phyloP scores from a whole-genome alignment of 1,140 invertebrate genomes.

The Drosophila ohnishii region DNA sequence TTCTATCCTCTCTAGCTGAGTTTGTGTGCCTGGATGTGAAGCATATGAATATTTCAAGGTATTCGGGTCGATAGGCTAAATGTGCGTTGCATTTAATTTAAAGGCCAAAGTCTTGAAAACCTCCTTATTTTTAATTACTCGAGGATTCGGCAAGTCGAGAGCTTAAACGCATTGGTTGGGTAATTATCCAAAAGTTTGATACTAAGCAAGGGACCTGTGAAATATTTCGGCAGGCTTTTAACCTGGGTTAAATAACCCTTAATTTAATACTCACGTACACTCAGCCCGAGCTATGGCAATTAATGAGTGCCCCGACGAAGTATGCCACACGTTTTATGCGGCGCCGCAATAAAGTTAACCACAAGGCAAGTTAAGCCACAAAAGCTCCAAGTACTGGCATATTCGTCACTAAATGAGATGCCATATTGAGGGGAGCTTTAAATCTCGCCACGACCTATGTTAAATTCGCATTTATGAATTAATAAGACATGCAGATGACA shows the following conservation, averaged over 20 bases:
- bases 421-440: slow-evolving; percentile 55
- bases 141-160: background rate
- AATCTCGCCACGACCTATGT: slow-evolving; percentile 43
- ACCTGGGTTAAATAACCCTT: slow-evolving; percentile 17
- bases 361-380: slow-evolving; percentile 6
- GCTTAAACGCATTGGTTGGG: background rate
- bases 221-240: slow-evolving; percentile 14
- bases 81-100: background rate
- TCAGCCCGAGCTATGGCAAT: slow-evolving; percentile 28
- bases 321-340: slow-evolving; percentile 29
- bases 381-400: background rate
- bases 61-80: background rate
- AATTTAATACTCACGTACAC: slow-evolving; percentile 34
- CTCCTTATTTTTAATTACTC: background rate
- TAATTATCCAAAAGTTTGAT: slow-evolving; percentile 18
- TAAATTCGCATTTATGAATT: slow-evolving; percentile 73
- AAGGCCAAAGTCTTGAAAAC: background rate
- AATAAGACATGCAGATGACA: slow-evolving; percentile 68
- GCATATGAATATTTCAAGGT: background rate
- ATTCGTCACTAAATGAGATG: slow-evolving; percentile 40
- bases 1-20: background rate
- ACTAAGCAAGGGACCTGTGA: background rate
- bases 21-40: background rate
- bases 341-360: slow-evolving; percentile 21
- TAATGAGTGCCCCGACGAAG: slow-evolving; percentile 42